Evolutionary conservation across 2,888 invertebrate species (phyloP).

Genomic region (Lepidochrysops patricia): DNA sequence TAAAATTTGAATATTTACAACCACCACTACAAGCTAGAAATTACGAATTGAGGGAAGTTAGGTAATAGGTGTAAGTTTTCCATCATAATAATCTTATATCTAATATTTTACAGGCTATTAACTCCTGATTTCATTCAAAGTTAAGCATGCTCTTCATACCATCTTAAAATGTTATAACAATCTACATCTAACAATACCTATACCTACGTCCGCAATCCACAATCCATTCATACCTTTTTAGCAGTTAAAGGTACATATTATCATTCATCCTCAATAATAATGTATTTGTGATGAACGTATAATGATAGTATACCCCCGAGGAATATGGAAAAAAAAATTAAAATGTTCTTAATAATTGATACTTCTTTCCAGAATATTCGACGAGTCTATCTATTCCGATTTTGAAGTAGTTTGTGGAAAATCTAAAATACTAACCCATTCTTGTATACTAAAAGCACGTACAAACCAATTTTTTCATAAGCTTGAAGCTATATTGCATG

Average conservation of each 20-base stretch:
- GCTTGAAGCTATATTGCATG: conserved; percentile 68
- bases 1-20: no score
- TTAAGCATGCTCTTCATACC: neutral
- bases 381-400: conserved; percentile 75
- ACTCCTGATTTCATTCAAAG: neutral
- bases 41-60: neutral
- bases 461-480: conserved; percentile 73
- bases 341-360: neutral
- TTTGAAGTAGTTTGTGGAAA: conserved; percentile 75
- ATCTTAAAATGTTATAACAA: neutral
- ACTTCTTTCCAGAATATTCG: conserved; percentile 73
- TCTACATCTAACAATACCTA: no score
- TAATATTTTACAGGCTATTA: neutral
- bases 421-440: conserved; percentile 74
- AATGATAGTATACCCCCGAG: neutral
- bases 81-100: neutral
- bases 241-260: no score
- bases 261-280: no score
- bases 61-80: neutral
- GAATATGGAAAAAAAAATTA: neutral
- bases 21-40: no score
- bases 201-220: no score
- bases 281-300: no score
- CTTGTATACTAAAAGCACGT: conserved; percentile 75
- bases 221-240: no score